phyloP scores from a whole-genome alignment of 2,113 vertebrate species.

The Glaucidium brasilianum region DNA sequence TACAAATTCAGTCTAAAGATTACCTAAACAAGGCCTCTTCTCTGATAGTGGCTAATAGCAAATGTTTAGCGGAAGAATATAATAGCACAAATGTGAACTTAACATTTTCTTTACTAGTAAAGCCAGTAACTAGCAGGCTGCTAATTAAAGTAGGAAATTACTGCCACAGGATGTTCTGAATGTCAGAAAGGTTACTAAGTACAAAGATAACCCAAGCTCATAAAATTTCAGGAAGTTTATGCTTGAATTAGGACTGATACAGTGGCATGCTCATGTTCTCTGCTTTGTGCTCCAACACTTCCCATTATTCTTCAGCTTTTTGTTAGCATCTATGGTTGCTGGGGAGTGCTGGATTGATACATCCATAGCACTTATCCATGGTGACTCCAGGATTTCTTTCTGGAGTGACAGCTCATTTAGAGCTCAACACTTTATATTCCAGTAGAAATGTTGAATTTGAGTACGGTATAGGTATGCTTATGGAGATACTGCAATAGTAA shows the following conservation, averaged over 20 bases:
- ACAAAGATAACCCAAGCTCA: background rate
- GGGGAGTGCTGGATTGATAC: background rate
- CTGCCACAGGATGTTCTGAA: background rate
- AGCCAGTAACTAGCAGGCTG: background rate
- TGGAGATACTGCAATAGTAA: background rate
- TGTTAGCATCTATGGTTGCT: background rate
- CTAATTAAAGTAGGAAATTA: background rate
- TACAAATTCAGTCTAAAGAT: background rate
- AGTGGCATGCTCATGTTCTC: background rate
- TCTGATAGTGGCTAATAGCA: background rate
- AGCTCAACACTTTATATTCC: background rate
- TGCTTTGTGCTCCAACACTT: background rate
- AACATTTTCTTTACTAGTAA: background rate
- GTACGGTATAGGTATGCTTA: background rate
- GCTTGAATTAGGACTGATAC: background rate
- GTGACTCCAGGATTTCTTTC: background rate
- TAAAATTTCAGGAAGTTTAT: background rate
- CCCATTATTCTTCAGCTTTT: background rate
- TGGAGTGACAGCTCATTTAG: background rate
- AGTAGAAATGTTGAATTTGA: background rate
- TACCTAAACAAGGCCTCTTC: background rate
- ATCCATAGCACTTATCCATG: background rate
- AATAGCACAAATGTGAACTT: background rate
- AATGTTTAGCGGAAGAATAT: background rate
- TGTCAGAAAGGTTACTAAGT: background rate